Evolutionary conservation across 2,888 invertebrate species (phyloP).

Genomic region (Diadegma fenestrale): DNA sequence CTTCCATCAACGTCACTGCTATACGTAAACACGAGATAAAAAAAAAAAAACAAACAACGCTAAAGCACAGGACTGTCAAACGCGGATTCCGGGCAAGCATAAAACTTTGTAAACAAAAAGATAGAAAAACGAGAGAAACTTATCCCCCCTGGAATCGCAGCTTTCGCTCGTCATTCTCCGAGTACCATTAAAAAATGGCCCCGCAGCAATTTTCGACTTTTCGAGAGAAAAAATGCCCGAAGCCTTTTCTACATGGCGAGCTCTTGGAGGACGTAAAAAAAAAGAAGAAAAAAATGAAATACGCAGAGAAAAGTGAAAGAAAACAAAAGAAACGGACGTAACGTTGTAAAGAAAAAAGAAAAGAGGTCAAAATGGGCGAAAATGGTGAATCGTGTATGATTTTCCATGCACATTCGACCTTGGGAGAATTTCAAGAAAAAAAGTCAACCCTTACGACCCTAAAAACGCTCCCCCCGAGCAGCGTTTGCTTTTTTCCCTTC

Average conservation of each 20-base stretch:
- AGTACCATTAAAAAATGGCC: slow-evolving; percentile 37
- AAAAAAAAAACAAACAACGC: slow-evolving; percentile 4
- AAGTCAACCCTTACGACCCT: neutral
- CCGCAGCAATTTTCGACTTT: slow-evolving; percentile 32
- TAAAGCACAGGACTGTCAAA: slow-evolving; percentile 18
- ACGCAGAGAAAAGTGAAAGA: slow-evolving; percentile 11
- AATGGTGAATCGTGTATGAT: neutral
- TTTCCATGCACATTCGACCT: neutral
- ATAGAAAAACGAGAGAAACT: slow-evolving; percentile 49
- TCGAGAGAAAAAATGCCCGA: slow-evolving; percentile 9
- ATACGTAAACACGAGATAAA: neutral
- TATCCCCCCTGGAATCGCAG: slow-evolving; percentile 18
- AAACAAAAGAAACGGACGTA: slow-evolving; percentile 1
- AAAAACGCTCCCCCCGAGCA: no score
- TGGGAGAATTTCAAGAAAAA: neutral
- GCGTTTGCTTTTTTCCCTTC: neutral
- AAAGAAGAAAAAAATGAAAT: neutral
- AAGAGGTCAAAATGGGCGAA: slow-evolving; percentile 28
- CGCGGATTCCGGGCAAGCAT: neutral
- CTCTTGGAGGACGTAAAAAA: slow-evolving; percentile 39
- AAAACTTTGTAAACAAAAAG: slow-evolving; percentile 56
- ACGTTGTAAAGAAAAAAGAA: neutral
- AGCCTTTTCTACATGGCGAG: slow-evolving; percentile 19
- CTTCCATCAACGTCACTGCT: slow-evolving; percentile 10
- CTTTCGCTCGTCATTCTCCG: neutral